Conservation (phyloP, 2,888 invertebrate species). For the Cordilura impudica region DNA sequence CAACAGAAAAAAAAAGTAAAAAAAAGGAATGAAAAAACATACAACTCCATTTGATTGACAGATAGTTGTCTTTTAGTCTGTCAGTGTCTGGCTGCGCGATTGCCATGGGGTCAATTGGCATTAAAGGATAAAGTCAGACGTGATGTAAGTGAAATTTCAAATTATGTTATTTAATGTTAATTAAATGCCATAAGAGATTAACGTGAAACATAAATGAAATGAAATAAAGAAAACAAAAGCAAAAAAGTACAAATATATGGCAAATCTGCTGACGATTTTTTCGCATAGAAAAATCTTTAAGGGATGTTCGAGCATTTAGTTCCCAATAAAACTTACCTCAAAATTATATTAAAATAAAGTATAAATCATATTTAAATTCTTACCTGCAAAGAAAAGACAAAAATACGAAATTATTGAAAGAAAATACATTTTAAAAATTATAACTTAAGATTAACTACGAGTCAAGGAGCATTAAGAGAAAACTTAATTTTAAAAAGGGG, state of each 20-base stretch:
- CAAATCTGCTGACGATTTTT: too few species aligned
- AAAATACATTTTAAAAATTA: slow-evolving; percentile 1
- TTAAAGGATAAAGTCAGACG: slow-evolving; percentile 47
- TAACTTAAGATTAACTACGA: slow-evolving; percentile 11
- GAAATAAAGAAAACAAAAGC: not conserved
- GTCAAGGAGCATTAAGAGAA: slow-evolving; percentile 31
- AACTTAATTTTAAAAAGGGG: not conserved
- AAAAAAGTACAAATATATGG: not conserved
- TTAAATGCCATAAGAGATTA: slow-evolving; percentile 44
- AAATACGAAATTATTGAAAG: not conserved
- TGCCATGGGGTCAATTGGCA: slow-evolving; percentile 37
- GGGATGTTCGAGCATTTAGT: not conserved
- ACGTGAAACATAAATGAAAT: not conserved
- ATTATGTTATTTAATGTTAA: slow-evolving; percentile 51
- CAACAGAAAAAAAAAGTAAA: not conserved
- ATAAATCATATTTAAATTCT: not conserved
- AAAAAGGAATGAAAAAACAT: not conserved
- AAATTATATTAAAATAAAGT: not conserved
- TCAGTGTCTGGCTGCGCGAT: not conserved
- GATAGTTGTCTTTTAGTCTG: not conserved
- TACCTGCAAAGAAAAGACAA: slow-evolving; percentile 39
- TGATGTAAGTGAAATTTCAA: slow-evolving; percentile 52
- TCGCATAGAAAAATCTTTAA: too few species aligned
- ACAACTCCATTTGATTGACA: not conserved
- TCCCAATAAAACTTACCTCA: slow-evolving; percentile 13